Percentiles rank a stretch among this genome's conserved stretches.
Conservation (phyloP, 2,797 vertebrate species). For the Spondyliosoma cantharus region DNA sequence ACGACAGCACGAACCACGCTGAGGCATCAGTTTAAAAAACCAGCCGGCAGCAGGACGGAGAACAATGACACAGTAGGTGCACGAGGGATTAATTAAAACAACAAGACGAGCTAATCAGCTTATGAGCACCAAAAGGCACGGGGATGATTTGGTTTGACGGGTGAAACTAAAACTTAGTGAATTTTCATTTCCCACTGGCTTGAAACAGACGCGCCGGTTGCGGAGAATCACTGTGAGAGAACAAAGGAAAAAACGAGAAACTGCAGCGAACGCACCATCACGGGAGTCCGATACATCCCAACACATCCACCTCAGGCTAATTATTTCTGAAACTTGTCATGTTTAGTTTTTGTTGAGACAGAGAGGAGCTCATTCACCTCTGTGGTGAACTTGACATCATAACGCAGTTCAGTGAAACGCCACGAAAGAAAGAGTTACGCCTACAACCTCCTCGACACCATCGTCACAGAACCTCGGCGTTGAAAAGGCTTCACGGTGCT, state of each 20-base stretch:
- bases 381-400: neutral
- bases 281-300: neutral
- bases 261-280: neutral
- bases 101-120: slow-evolving; percentile 50
- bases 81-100: slow-evolving; percentile 51
- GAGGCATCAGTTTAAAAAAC: neutral
- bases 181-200: slow-evolving; percentile 38
- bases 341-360: neutral
- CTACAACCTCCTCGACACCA: neutral
- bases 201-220: neutral
- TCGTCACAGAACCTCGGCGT: neutral
- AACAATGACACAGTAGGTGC: slow-evolving; percentile 14
- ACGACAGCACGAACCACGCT: neutral
- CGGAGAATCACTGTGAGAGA: neutral
- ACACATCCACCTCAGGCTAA: neutral
- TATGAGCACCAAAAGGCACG: slow-evolving; percentile 3
- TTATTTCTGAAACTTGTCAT: neutral
- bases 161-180: slow-evolving; percentile 21
- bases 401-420: neutral
- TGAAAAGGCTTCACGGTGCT: neutral
- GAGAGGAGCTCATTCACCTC: neutral
- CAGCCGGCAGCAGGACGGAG: slow-evolving; percentile 35
- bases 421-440: neutral
- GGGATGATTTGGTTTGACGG: slow-evolving; percentile 42
- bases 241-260: slow-evolving; percentile 16